Evolutionary conservation across 2,888 invertebrate genomes (phyloP).

Genomic region (Euproctis similis): DNA sequence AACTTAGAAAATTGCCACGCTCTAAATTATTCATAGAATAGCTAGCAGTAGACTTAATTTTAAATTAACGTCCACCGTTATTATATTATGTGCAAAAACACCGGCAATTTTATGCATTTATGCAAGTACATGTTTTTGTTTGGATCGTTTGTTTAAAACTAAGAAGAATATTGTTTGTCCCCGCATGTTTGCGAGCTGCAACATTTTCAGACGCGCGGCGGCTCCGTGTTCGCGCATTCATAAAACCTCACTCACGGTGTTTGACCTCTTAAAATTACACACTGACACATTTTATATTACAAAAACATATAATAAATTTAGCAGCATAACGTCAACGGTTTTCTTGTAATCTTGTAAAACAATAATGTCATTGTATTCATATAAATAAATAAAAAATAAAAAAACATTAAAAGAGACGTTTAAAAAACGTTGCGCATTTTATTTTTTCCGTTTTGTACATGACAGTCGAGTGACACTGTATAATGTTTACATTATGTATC

Average conservation of each 20-base stretch:
- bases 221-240: conserved; percentile 68
- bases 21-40: conserved; percentile 37
- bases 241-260: conserved; percentile 56
- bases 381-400: no score
- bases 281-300: conserved; percentile 45
- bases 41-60: conserved; percentile 34
- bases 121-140: conserved; percentile 48
- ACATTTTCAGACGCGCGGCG: conserved; percentile 60
- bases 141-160: conserved; percentile 43
- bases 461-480: conserved; percentile 50
- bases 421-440: conserved; percentile 52
- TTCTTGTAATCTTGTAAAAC: conserved; percentile 20
- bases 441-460: conserved; percentile 71
- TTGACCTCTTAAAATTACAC: conserved; percentile 56
- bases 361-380: conserved; percentile 43
- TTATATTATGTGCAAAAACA: conserved; percentile 18
- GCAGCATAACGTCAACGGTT: conserved; percentile 8
- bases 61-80: conserved; percentile 34
- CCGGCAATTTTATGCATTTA: conserved; percentile 35
- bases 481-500: conserved; percentile 70
- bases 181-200: conserved; percentile 58
- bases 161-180: conserved; percentile 52
- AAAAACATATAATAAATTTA: conserved; percentile 20
- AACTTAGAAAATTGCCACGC: conserved; percentile 18
- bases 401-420: conserved; percentile 46